Conservation (phyloP, 2,113 vertebrate species). For the Trichomycterus rosablanca region DNA sequence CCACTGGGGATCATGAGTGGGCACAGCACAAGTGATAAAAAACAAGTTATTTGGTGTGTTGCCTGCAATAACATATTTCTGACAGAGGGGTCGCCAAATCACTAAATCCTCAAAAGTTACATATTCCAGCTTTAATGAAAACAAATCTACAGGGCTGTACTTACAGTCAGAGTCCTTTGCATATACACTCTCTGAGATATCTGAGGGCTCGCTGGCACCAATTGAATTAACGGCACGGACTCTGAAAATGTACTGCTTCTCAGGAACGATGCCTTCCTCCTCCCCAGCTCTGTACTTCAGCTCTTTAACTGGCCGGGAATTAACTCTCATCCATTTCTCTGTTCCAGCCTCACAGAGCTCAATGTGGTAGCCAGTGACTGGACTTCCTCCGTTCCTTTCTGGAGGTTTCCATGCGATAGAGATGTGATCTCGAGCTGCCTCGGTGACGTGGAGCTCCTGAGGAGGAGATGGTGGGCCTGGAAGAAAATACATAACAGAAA, state of each 20-base stretch:
- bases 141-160: constrained; percentile 41
- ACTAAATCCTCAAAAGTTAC: too few relatives aligned
- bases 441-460: constrained; percentile 88
- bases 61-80: too few relatives aligned
- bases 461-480: constrained; percentile 89
- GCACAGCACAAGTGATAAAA: too few relatives aligned
- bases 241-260: constrained; percentile 91
- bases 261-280: constrained; percentile 87
- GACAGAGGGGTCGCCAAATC: too few relatives aligned
- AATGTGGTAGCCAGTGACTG: constrained; percentile 88
- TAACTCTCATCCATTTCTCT: constrained; percentile 97
- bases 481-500: constrained; percentile 30
- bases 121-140: too few relatives aligned
- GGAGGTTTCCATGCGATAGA: constrained; percentile 92
- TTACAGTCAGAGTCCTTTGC: constrained; percentile 96
- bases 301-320: constrained; percentile 87
- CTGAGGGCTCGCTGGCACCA: constrained; percentile 93
- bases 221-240: constrained; percentile 91
- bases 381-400: constrained; percentile 84
- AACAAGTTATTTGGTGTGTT: too few relatives aligned
- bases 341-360: constrained; percentile 93
- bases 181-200: constrained; percentile 91
- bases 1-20: too few relatives aligned
- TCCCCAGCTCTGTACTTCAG: constrained; percentile 79
- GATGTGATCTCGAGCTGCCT: constrained; percentile 84